Percentiles rank a stretch among this genome's conserved stretches.
Evolutionary conservation across 2,888 invertebrate genomes (phyloP).

Genomic region (Scaptomyza parva): DNA sequence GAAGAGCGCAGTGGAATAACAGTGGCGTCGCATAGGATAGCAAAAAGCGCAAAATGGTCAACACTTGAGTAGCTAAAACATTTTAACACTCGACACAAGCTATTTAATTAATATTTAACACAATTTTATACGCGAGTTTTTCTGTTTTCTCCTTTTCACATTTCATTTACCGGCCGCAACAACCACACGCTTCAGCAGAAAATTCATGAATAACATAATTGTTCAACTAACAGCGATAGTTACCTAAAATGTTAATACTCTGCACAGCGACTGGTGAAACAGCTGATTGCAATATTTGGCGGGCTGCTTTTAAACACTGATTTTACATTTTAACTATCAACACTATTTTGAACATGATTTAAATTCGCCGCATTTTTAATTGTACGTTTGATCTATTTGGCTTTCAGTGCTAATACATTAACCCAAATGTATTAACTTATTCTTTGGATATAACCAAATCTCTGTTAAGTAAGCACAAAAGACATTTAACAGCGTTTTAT

Average conservation of each 20-base stretch:
- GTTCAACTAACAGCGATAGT: slow-evolving; percentile 36
- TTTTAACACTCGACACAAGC: slow-evolving; percentile 13
- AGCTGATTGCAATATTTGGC: slow-evolving; percentile 38
- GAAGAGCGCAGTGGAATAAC: slow-evolving; percentile 41
- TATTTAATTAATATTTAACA: slow-evolving; percentile 25
- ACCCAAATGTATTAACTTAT: background rate
- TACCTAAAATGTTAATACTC: slow-evolving; percentile 32
- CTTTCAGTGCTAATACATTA: background rate
- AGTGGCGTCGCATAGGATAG: slow-evolving; percentile 44
- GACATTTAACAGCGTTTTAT: background rate
- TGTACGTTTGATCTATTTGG: rapidly evolving
- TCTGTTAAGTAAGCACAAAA: slow-evolving; percentile 7
- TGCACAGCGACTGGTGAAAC: slow-evolving; percentile 23
- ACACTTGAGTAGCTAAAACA: slow-evolving; percentile 21
- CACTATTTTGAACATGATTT: background rate
- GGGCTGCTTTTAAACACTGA: slow-evolving; percentile 28
- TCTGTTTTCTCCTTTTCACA: slow-evolving; percentile 44
- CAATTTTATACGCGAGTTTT: slow-evolving; percentile 32
- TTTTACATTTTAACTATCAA: background rate
- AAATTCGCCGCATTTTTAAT: background rate
- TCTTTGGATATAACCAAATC: background rate
- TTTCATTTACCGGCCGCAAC: slow-evolving; percentile 60
- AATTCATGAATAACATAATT: slow-evolving; percentile 60
- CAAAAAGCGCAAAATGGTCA: slow-evolving; percentile 23
- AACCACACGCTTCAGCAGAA: slow-evolving; percentile 61